These are phyloP conservation scores for Sarcophilus harrisii DNA, from an alignment of 2,797 vertebrate species.

Conservation along the genomic window DNA sequence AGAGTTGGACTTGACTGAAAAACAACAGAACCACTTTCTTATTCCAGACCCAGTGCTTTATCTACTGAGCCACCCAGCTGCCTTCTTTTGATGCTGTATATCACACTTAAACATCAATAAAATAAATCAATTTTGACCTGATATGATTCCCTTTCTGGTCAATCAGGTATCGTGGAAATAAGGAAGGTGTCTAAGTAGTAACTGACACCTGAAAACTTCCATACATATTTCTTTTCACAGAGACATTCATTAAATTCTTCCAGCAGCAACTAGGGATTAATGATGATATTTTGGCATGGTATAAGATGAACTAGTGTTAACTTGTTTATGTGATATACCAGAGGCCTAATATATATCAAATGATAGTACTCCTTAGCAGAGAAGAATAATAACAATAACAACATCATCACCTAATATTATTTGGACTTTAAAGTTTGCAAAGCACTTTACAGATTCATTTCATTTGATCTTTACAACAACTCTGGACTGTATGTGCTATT, in stretches of 20 bases:
- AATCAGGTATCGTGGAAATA: not conserved
- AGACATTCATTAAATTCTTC: not conserved
- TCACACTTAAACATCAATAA: not conserved
- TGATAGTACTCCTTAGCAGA: constrained; percentile 61
- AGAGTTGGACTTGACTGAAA: not conserved
- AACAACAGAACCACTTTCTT: not conserved
- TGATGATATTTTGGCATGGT: constrained; percentile 67
- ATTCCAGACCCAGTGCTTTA: not conserved
- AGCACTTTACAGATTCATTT: not conserved
- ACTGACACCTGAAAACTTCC: constrained; percentile 32
- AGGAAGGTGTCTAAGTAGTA: not conserved
- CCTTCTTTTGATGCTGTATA: not conserved
- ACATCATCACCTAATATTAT: not conserved
- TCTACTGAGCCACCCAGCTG: not conserved
- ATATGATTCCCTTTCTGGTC: not conserved
- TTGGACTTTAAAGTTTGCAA: not conserved
- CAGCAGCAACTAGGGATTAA: constrained; percentile 66
- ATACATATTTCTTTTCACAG: not conserved
- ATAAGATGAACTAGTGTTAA: constrained; percentile 70
- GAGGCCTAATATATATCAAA: constrained; percentile 63
- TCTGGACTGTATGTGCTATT: not conserved
- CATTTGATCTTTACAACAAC: not conserved
- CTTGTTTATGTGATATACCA: constrained; percentile 67
- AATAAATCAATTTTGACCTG: not conserved
- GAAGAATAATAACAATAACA: not conserved